A percentile compares a stretch with the other conserved stretches of the same genome.
These are phyloP conservation scores for Drosophila mauritiana DNA, from an alignment of 1,140 invertebrate genomes.

Conservation along the genomic window DNA sequence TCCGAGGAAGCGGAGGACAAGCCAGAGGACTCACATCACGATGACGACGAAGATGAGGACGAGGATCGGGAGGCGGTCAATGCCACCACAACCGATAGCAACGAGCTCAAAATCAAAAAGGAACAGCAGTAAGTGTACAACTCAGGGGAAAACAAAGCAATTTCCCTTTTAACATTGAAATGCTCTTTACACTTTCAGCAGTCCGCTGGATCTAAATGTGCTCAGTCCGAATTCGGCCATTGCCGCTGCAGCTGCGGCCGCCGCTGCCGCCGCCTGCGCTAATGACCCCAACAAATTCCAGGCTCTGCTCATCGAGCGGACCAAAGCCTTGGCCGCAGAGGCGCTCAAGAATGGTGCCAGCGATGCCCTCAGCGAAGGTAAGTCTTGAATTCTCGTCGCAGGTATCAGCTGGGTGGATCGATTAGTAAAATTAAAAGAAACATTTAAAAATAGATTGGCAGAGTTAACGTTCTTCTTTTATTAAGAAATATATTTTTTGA, in stretches of 20 bases:
- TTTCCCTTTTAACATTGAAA: no score
- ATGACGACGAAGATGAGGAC: slow-evolving; percentile 27
- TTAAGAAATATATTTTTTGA: background rate
- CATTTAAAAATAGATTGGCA: background rate
- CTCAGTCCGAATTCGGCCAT: slow-evolving; percentile 80
- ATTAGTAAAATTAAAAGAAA: background rate
- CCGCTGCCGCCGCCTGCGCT: slow-evolving; percentile 79
- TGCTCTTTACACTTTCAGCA: slow-evolving; percentile 40
- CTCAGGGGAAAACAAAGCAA: background rate
- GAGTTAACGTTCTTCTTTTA: background rate
- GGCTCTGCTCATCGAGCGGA: slow-evolving; percentile 91
- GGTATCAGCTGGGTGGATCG: slow-evolving; percentile 9
- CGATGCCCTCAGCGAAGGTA: slow-evolving; percentile 77
- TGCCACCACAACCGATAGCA: slow-evolving; percentile 35
- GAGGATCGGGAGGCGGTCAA: slow-evolving; percentile 31
- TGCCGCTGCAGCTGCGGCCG: slow-evolving; percentile 75
- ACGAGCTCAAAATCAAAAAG: slow-evolving; percentile 82
- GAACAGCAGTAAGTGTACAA: slow-evolving; percentile 76
- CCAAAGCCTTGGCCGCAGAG: slow-evolving; percentile 88
- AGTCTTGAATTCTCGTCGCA: slow-evolving; percentile 33
- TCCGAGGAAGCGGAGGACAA: slow-evolving; percentile 16
- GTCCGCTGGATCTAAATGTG: slow-evolving; percentile 76
- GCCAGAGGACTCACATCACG: slow-evolving; percentile 18
- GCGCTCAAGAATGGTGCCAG: slow-evolving; percentile 76
- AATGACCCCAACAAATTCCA: slow-evolving; percentile 90